Evolutionary conservation across 2,113 vertebrate species (phyloP), one percentile per base, ranked within the genome.

Genomic region (Clinocottus analis): DNA sequence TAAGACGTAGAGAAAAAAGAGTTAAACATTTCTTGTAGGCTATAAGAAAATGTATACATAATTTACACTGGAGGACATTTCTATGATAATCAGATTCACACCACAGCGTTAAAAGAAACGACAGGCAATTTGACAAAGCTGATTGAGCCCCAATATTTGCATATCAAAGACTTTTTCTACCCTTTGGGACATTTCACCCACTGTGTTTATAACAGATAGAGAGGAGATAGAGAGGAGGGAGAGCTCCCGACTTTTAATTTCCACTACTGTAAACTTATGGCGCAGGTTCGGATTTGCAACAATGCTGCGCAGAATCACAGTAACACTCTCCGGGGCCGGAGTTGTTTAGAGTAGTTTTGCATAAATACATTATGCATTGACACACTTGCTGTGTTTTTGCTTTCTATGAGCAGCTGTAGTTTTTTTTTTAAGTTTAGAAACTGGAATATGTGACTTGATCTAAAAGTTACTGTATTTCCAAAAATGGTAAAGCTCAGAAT

Each of bases 21-120:
- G 59, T 59, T 53, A 17, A 61, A 68, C 3, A 49, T 63, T 63
- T 78, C 25, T 47, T 31, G 35, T 41, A 74, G 79, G 17, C 75
- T 55, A 49, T 31, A 51, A 64, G 31, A 74, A 80, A 83, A 77
- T 12, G 51, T 47, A 87, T 76, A 45, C 33, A 80, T 82, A 71
- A 87, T 85, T 85, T 82, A 87, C 68, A 80, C 27, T 58, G 27
- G 58, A 72, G 68, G 12, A 83, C 62, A 83, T 80, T 39, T 82
- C 37, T 86, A 62, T 84, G 83, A 80, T 89, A 88, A 88, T 89
- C 61, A 43, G 37, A 90, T 88, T 82, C 80, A 78, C 77, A 78
- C 56, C 72, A 39, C 47, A 49, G 75, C 8, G 43, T 83, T 69
- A 58, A 64, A 79, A 65, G 70, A 67, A 67, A 83, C 60, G 39